Evolutionary conservation across 2,113 vertebrate species (phyloP).

Genomic region (Miniopterus natalensis): DNA sequence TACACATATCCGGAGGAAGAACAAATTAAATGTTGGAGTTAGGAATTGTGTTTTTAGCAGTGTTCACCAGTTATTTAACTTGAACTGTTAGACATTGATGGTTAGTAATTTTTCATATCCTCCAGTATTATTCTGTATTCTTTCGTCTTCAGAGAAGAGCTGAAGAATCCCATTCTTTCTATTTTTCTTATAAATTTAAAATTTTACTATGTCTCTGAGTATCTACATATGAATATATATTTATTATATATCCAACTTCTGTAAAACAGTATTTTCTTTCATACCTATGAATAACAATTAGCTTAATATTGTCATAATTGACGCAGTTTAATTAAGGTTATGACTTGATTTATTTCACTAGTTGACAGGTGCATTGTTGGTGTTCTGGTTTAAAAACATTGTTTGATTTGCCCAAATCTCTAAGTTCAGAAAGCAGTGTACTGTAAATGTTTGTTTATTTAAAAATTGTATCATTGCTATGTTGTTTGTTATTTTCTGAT

Average conservation of each 20-base stretch:
- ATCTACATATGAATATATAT: background rate
- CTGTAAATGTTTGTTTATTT: conserved; percentile 13
- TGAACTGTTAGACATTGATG: background rate
- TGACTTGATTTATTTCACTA: background rate
- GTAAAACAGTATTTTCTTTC: conserved; percentile 36
- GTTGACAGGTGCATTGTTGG: background rate
- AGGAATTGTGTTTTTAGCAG: background rate
- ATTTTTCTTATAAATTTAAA: conserved; percentile 30
- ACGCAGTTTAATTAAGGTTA: conserved; percentile 20
- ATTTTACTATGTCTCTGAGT: background rate
- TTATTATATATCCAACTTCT: background rate
- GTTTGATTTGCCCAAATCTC: background rate
- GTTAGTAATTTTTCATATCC: conserved; percentile 44
- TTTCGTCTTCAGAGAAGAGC: background rate
- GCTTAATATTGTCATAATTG: conserved; percentile 11
- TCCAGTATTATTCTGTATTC: conserved; percentile 7
- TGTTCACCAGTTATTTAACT: background rate
- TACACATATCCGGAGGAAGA: background rate
- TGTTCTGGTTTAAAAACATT: background rate
- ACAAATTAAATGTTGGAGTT: background rate
- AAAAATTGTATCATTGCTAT: background rate
- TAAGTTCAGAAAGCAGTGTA: background rate
- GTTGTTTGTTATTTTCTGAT: background rate
- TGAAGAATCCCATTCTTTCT: background rate
- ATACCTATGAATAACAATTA: background rate